Base-by-base conservation (phyloP, 1,140 invertebrate species). In the Drosophila yakuba region DNA sequence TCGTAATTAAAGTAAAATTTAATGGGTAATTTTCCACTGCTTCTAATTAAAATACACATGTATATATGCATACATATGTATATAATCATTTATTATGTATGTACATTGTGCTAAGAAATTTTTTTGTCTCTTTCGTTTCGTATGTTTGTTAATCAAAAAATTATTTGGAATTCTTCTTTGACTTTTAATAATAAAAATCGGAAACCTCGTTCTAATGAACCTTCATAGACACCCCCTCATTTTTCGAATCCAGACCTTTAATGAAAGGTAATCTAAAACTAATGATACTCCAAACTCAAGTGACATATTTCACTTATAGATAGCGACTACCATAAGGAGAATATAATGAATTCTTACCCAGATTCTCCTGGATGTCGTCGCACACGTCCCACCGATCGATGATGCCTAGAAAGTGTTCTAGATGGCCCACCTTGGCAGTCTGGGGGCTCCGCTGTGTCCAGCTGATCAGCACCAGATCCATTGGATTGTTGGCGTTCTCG, bases 311-410 rank as follows among this genome's bases (percentile, higher is more conserved):
- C 10, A 15, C n/a, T 51, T n/a, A 5, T 38, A 6, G 17, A 38
- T 54, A 23, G 2, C 1, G 17, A 48, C 7, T n/a, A 8, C 17
- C 10, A 48, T 14, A 4, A 20, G 17, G 3, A 17, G 20, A 4
- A 3, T 11, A 17, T 11, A 44, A 8, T 10, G 4, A 52, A 43
- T 52, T 2, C 92, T 82, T 91, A 96, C 95, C 93, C 71, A 96
- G 92, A 25, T 94, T 89, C 39, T 92, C 74, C 59, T 90, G 76
- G 15, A 93, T 92, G 83, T 96, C 95, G 67, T 95, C 94, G 14
- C 95, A 76, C 43, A 96, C 93, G 91, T 96, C 95, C 93, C 93
- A 95, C 69, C 96, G 93, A 75, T 96, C 95, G 43, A 96, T 93
- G 56, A 93, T 86, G 64, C 94, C 93, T 6, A 96, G 91, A 78